A percentile compares a stretch with the other conserved stretches of the same genome.
These are phyloP conservation scores for Vulpes ferrilata DNA, from an alignment of 2,113 vertebrate genomes.

Conservation along the genomic window DNA sequence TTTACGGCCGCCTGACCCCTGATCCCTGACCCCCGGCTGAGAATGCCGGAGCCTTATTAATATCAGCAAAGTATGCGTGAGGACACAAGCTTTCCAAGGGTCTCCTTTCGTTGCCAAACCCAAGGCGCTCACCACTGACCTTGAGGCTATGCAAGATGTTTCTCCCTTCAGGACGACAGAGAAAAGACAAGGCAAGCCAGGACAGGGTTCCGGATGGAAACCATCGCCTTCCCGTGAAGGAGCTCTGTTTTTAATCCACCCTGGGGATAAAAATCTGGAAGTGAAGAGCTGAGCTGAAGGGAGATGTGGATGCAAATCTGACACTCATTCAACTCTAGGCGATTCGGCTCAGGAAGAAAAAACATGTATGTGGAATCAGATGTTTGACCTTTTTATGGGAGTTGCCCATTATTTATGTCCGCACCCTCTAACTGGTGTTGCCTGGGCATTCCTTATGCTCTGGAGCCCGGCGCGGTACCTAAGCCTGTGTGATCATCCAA, in stretches of 20 bases:
- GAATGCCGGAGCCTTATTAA: slow-evolving; percentile 23
- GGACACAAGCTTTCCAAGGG: neutral
- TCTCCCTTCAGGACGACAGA: slow-evolving; percentile 52
- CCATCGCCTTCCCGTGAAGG: neutral
- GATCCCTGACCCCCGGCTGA: neutral
- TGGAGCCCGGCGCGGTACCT: neutral
- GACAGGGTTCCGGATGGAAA: slow-evolving; percentile 47
- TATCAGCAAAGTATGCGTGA: neutral
- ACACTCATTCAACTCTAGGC: neutral
- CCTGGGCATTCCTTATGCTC: neutral
- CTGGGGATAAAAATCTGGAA: slow-evolving; percentile 35
- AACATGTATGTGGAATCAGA: neutral
- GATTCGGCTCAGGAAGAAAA: slow-evolving; percentile 2
- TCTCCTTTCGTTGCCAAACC: slow-evolving; percentile 53
- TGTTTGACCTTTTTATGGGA: neutral
- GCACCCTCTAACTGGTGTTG: neutral
- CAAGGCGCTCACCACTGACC: slow-evolving; percentile 31
- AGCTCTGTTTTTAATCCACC: slow-evolving; percentile 59
- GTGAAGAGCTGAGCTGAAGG: slow-evolving; percentile 33
- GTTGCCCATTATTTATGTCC: slow-evolving; percentile 33
- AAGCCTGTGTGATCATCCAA: slow-evolving; percentile 39
- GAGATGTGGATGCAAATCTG: slow-evolving; percentile 23
- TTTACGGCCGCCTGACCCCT: slow-evolving; percentile 35
- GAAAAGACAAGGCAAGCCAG: slow-evolving; percentile 16
- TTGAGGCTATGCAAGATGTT: slow-evolving; percentile 53